These are phyloP conservation scores for Hydrozoanthus tunicans DNA, from an alignment of 64 coral and sea anemone genomes.

Conservation along the genomic window DNA sequence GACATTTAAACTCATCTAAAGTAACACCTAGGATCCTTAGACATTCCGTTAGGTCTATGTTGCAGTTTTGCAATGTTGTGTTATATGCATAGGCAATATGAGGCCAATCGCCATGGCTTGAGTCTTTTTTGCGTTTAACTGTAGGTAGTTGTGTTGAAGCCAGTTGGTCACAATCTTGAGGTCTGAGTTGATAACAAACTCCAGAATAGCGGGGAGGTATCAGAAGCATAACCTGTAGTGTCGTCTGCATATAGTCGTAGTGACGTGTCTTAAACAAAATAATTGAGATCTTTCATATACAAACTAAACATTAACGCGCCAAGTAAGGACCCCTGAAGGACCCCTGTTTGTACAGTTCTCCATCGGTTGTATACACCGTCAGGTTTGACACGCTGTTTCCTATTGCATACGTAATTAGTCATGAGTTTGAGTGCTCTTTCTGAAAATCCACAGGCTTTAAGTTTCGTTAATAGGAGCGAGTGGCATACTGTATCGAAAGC, in stretches of 20 bases:
- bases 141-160: slow-evolving; percentile 31
- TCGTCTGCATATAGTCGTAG: slow-evolving; percentile 57
- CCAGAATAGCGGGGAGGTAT: slow-evolving; percentile 25
- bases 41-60: slow-evolving; percentile 28
- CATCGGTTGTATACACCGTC: neutral
- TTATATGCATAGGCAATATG: slow-evolving; percentile 35
- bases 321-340: neutral
- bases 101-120: slow-evolving; percentile 39
- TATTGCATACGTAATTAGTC: slow-evolving; percentile 1
- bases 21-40: neutral
- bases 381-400: neutral
- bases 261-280: neutral
- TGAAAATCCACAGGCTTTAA: slow-evolving; percentile 38
- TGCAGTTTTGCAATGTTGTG: slow-evolving; percentile 6
- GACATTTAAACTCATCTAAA: neutral
- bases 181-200: slow-evolving; percentile 46
- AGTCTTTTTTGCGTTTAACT: slow-evolving; percentile 42
- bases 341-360: neutral
- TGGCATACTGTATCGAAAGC: slow-evolving; percentile 45
- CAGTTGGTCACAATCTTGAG: slow-evolving; percentile 3
- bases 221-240: slow-evolving; percentile 43
- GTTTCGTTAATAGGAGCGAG: slow-evolving; percentile 4
- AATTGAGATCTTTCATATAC: neutral
- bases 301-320: neutral
- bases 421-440: neutral